Conservation (phyloP, 2,888 invertebrate species). For the Microctonus hyperodae region DNA sequence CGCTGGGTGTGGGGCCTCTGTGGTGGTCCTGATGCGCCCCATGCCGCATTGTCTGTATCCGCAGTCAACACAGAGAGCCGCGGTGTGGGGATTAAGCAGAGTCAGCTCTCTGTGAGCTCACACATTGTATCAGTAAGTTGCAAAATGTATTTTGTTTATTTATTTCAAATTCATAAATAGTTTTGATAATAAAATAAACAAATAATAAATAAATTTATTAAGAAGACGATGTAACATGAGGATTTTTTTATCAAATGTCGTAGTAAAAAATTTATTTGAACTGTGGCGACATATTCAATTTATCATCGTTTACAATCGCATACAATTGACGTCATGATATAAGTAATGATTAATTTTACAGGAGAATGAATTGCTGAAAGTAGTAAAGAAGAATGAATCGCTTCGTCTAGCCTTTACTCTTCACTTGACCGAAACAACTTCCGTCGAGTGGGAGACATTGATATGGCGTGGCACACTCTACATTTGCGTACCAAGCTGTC, state of each 20-base stretch:
- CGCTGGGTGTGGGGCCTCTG: slow-evolving; percentile 99
- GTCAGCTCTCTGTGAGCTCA: slow-evolving; percentile 73
- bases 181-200: no score
- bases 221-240: neutral
- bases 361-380: slow-evolving; percentile 68
- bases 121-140: slow-evolving; percentile 61
- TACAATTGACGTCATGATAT: slow-evolving; percentile 5
- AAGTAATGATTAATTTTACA: slow-evolving; percentile 38
- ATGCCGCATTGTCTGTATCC: slow-evolving; percentile 74
- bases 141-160: neutral
- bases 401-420: slow-evolving; percentile 80
- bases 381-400: slow-evolving; percentile 73
- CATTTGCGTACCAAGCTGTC: slow-evolving; percentile 85
- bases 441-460: slow-evolving; percentile 87
- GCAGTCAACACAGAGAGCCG: slow-evolving; percentile 72
- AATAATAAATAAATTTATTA: no score
- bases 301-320: no score
- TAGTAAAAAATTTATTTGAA: neutral
- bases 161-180: neutral
- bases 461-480: slow-evolving; percentile 81
- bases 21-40: slow-evolving; percentile 99
- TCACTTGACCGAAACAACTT: slow-evolving; percentile 78
- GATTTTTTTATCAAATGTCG: neutral
- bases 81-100: slow-evolving; percentile 73
- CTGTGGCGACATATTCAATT: neutral